Evolutionary conservation across 2,888 invertebrate species (phyloP).

Genomic region (Nephrotoma guestfalica): DNA sequence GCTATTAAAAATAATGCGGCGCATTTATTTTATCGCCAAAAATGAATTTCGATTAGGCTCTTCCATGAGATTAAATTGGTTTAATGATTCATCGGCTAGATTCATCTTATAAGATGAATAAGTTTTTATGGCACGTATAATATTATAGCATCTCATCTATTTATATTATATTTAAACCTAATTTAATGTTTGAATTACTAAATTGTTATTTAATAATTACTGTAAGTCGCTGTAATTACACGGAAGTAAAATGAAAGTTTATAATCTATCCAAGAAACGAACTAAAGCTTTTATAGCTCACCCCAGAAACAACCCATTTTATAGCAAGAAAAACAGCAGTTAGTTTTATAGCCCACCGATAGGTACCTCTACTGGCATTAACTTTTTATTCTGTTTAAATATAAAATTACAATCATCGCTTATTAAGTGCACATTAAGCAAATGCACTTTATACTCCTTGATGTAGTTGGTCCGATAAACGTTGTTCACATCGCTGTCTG

Average conservation of each 20-base stretch:
- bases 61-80: background rate
- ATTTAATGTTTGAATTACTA: background rate
- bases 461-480: constrained; percentile 23
- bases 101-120: background rate
- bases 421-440: constrained; percentile 10
- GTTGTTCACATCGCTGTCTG: constrained; percentile 6
- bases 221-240: background rate
- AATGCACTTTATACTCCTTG: constrained; percentile 22
- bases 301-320: background rate
- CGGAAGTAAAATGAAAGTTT: too few species aligned
- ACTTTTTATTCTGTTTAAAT: background rate
- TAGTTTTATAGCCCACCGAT: background rate
- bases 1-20: background rate
- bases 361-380: background rate
- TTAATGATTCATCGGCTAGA: background rate
- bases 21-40: background rate
- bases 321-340: background rate
- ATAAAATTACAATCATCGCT: background rate
- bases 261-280: background rate
- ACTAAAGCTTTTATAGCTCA: background rate
- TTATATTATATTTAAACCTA: background rate
- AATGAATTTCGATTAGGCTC: background rate
- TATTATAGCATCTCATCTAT: background rate
- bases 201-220: background rate
- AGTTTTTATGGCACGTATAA: background rate